Base-by-base conservation (phyloP, 2,113 vertebrate species). In the Poeciliopsis retropinna region DNA sequence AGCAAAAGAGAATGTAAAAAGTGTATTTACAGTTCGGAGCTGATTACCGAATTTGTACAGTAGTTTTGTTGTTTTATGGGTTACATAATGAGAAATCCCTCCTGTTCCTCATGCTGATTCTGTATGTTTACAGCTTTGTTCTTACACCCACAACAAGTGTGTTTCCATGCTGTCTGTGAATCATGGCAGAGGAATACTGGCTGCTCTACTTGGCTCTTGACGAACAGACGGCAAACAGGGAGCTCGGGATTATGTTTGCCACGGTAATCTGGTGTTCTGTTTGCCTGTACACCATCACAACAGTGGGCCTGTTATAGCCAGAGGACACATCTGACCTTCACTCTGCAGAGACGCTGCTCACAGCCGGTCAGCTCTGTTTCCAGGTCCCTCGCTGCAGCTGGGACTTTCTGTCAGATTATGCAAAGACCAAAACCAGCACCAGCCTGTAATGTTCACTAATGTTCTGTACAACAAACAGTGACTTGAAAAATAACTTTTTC, bases 291-390 rank as follows among this genome's bases (percentile, higher is more conserved):
- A 92, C 80, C 75, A 85, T 76, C 75, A 63, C 64, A 79, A 84
- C 85, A 79, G 77, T 57, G 83, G 69, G 72, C 83, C 68, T 61
- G 79, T 84, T 82, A 70, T 83, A 84, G 91, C 91, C 87, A 70
- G 84, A 86, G 91, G 92, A 90, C 82, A 79, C 68, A 79, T 75
- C 75, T 91, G 92, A 92, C 92, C 91, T 93, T 93, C 92, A 88
- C 86, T 82, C 66, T 72, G 74, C 75, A 79, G 67, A 86, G 62
- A 82, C 70, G 64, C 66, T 76, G 67, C 88, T 85, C 74, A 47
- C 47, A 78, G 86, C 70, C 57, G 41, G 83, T 64, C 47, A 54
- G 47, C 47, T 25, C 51, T 57, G 51, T 57, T 57, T 57, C 51
- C 22, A n/a, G 25, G 51, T 57, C 22, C 25, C 51, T 57, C 51